Base-by-base conservation (phyloP, 2,797 vertebrate species). In the Xerus rutilus region DNA sequence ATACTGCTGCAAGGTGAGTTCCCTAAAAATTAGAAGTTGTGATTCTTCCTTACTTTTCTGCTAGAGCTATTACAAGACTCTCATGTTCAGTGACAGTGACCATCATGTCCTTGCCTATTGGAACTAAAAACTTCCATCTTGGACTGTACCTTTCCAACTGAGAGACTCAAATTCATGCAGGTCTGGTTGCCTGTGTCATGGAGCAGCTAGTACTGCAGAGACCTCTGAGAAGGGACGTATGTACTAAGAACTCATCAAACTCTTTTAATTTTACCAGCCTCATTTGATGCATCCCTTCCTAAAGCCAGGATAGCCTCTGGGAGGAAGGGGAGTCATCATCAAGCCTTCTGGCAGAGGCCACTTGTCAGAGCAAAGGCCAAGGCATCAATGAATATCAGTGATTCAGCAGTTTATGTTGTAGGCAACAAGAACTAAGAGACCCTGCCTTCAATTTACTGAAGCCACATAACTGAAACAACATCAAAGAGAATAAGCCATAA, bases 1-100 rank as follows among this genome's bases (percentile, higher is more conserved):
- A 90, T 59, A 57, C 0, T 6, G 35, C 54, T 4, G 2, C 25
- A 47, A 45, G 30, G 18, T 73, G 74, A 89, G 64, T 86, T 76
- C n/a, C 20, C 32, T 23, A 69, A 3, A 28, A 28, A 54, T 15
- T 47, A 94, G 62, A 14, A 49, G 30, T 20, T 78, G 25, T 32
- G 65, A n/a, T 35, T 76, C 30, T 73, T 85, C 21, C 59, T 89
- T 52, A 47, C 35, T 74, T 74, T 86, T 54, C 52, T 11, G 20
- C 91, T 86, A 47, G n/a, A 85, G 88, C 5, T n/a, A 17, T 12
- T 85, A 87, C 64, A 23, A 21, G 47, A 47, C 86, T 49, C 62
- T n/a, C 18, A 5, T 23, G 47, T 64, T 86, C 35, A 25, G 65
- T 28, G 73, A 49, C 59, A 62, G 6, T 69, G 32, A 85, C 57